Conservation (phyloP, 2,113 vertebrate genomes). For the Kryptolebias marmoratus region DNA sequence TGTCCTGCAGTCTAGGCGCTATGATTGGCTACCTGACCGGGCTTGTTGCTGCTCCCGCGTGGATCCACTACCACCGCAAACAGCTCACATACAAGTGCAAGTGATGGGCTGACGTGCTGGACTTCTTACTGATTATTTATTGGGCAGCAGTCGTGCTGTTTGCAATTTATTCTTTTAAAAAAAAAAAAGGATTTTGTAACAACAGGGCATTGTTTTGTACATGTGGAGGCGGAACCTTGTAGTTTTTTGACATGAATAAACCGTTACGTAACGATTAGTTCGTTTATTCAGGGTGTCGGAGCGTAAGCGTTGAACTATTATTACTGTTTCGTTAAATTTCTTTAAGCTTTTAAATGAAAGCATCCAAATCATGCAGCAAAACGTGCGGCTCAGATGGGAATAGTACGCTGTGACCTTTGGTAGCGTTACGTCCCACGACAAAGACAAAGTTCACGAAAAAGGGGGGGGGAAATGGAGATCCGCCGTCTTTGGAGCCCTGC, state of each 20-base stretch:
- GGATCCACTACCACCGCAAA: slow-evolving; percentile 96
- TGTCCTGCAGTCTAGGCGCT: slow-evolving; percentile 94
- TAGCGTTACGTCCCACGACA: too few species aligned
- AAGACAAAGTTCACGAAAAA: too few species aligned
- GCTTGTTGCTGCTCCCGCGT: slow-evolving; percentile 88
- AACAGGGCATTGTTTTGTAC: slow-evolving; percentile 45
- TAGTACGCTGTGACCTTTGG: too few species aligned
- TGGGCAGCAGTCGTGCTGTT: slow-evolving; percentile 13
- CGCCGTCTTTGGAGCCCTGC: too few species aligned
- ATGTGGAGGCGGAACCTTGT: slow-evolving; percentile 7
- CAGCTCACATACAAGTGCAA: slow-evolving; percentile 97
- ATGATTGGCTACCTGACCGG: slow-evolving; percentile 90
- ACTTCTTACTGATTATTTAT: slow-evolving; percentile 59
- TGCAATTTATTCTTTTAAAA: neutral
- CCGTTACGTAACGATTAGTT: slow-evolving; percentile 5
- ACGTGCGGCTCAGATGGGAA: too few species aligned
- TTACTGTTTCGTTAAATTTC: too few species aligned
- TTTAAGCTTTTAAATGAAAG: too few species aligned
- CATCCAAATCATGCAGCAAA: too few species aligned
- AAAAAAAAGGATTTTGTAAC: slow-evolving; percentile 33
- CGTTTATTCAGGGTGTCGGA: neutral
- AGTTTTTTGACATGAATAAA: slow-evolving; percentile 61
- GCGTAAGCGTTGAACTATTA: neutral
- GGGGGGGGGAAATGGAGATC: too few species aligned
- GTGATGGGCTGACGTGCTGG: slow-evolving; percentile 45